These are phyloP conservation scores for Kryphioiulus occultus DNA, from an alignment of 2,888 invertebrate species.

Conservation along the genomic window DNA sequence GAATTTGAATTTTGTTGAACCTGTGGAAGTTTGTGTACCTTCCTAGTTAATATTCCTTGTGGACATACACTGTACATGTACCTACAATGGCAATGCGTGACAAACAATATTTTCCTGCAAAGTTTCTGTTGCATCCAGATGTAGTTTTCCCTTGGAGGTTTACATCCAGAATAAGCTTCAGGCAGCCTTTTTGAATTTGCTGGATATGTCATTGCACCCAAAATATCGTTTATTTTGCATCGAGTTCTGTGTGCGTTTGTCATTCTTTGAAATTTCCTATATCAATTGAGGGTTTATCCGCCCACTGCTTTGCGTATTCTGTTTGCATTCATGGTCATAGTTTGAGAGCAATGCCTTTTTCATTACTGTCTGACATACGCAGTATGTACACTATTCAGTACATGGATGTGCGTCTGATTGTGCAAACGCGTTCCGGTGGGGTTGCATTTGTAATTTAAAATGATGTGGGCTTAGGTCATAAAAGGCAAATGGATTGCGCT, in stretches of 20 bases:
- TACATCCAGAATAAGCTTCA: background rate
- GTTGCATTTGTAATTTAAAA: background rate
- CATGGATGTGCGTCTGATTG: background rate
- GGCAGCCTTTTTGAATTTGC: background rate
- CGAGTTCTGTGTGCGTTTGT: background rate
- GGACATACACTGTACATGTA: too few relatives aligned
- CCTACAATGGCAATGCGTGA: too few relatives aligned
- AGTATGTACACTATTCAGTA: background rate
- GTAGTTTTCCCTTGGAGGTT: background rate
- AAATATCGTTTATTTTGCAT: background rate
- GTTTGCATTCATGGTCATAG: background rate
- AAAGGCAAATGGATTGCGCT: conserved; percentile 20
- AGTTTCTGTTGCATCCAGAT: background rate
- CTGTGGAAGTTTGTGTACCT: too few relatives aligned
- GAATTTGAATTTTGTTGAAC: too few relatives aligned
- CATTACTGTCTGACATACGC: background rate
- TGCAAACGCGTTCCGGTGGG: background rate
- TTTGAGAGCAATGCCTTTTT: background rate
- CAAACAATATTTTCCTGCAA: background rate
- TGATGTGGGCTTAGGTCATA: conserved; percentile 17
- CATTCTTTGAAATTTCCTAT: background rate
- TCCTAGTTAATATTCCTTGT: too few relatives aligned
- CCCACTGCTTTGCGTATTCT: background rate
- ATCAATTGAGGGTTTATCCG: background rate
- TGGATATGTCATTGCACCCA: background rate